phyloP scores from a whole-genome alignment of 2,113 vertebrate species.

The Rhynchomys soricoides region DNA sequence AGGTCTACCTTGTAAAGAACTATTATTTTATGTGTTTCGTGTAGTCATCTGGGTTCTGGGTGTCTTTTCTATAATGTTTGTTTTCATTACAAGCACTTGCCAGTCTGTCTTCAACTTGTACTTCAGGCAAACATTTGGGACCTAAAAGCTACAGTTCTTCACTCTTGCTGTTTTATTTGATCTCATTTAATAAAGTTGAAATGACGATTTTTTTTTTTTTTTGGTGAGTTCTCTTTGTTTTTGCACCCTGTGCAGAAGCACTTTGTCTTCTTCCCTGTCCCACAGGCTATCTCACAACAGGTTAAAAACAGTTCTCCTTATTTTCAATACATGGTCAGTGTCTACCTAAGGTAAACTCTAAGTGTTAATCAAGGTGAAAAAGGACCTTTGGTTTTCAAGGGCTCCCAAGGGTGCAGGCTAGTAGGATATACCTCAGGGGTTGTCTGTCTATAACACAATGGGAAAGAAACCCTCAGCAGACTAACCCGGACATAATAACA shows the following conservation, averaged over 20 bases:
- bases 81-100: conserved; percentile 60
- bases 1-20: conserved; percentile 63
- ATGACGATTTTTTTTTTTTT: not conserved
- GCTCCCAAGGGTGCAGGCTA: not conserved
- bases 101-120: conserved; percentile 29
- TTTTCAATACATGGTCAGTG: conserved; percentile 27
- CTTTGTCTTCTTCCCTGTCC: not conserved
- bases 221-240: not conserved
- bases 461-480: conserved; percentile 6
- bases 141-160: conserved; percentile 45
- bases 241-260: not conserved
- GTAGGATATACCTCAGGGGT: not conserved
- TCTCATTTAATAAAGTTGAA: conserved; percentile 15
- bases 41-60: conserved; percentile 43
- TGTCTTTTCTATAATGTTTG: conserved; percentile 38
- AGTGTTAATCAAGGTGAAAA: conserved; percentile 21
- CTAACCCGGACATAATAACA: not conserved
- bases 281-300: not conserved
- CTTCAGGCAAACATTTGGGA: not conserved
- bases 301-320: not conserved
- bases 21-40: conserved; percentile 20
- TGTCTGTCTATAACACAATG: not conserved
- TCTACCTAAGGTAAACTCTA: not conserved
- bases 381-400: not conserved
- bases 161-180: conserved; percentile 50